Percentiles rank a stretch among this genome's conserved stretches.
Conservation (phyloP, 2,888 invertebrate genomes). For the Xanthia icteritia region DNA sequence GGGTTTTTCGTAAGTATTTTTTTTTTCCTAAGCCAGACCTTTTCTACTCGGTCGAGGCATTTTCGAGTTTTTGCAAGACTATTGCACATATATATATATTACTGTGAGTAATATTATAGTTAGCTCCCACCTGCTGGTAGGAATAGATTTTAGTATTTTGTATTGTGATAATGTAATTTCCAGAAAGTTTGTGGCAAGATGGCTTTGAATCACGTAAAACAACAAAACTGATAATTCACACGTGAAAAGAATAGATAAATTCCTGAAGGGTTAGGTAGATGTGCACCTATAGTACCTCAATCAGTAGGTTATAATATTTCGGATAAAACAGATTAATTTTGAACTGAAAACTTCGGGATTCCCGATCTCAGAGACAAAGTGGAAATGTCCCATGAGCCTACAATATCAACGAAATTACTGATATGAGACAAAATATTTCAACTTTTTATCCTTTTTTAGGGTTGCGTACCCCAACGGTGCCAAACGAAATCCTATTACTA, state of each 20-base stretch:
- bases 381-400: neutral
- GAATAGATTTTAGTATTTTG: neutral
- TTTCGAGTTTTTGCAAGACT: no score
- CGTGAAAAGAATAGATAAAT: neutral
- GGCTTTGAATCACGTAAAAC: neutral
- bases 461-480: no score
- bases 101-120: neutral
- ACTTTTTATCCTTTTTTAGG: neutral
- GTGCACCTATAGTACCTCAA: neutral
- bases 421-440: neutral
- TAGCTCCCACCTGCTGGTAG: neutral
- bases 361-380: neutral
- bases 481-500: no score
- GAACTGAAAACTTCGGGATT: neutral
- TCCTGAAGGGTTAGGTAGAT: no score
- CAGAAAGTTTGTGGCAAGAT: neutral
- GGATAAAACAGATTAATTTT: neutral
- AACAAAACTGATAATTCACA: neutral
- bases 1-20: no score
- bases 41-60: no score
- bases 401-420: no score
- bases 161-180: neutral
- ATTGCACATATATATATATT: neutral
- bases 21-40: no score
- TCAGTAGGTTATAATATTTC: neutral